These are phyloP conservation scores for Pelagia noctiluca DNA, from an alignment of 30 jellyfish, hydroid and myxozoan species.

Conservation along the genomic window DNA sequence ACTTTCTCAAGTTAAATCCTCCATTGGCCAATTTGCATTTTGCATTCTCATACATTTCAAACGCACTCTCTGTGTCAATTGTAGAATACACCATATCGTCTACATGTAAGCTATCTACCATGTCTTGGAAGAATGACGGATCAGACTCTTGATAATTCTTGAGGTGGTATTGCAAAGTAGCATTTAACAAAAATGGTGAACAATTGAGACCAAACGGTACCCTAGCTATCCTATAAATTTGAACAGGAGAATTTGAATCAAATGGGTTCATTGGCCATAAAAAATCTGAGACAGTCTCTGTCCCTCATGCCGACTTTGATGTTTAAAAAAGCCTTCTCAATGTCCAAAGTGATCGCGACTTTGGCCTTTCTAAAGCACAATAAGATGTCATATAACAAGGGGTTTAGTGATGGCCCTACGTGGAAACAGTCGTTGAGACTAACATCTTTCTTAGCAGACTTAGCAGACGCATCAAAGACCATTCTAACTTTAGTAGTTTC, in stretches of 20 bases:
- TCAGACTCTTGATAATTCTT: conserved; percentile 9
- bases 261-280: conserved; percentile 35
- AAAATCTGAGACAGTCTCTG: conserved; percentile 50
- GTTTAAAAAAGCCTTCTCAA: too few relatives aligned
- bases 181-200: conserved; percentile 57
- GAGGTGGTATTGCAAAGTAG: conserved; percentile 40
- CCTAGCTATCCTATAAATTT: background rate
- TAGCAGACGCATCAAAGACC: conserved; percentile 69
- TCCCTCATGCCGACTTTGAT: conserved; percentile 39
- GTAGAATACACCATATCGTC: conserved; percentile 51
- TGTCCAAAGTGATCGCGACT: too few relatives aligned
- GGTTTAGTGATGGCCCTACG: conserved; percentile 17
- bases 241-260: conserved; percentile 20
- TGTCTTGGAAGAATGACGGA: conserved; percentile 22
- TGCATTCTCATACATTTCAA: conserved; percentile 7
- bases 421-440: conserved; percentile 48
- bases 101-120: conserved; percentile 32
- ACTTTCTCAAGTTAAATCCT: conserved; percentile 46
- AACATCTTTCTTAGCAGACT: conserved; percentile 11
- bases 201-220: conserved; percentile 43
- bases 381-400: conserved; percentile 40
- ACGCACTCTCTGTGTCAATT: conserved; percentile 24
- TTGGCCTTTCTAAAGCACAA: conserved; percentile 33
- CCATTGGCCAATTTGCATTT: conserved; percentile 44
- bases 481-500: conserved; percentile 67